Conservation (phyloP, 1,140 invertebrate species). For the Cephus cinctus region DNA sequence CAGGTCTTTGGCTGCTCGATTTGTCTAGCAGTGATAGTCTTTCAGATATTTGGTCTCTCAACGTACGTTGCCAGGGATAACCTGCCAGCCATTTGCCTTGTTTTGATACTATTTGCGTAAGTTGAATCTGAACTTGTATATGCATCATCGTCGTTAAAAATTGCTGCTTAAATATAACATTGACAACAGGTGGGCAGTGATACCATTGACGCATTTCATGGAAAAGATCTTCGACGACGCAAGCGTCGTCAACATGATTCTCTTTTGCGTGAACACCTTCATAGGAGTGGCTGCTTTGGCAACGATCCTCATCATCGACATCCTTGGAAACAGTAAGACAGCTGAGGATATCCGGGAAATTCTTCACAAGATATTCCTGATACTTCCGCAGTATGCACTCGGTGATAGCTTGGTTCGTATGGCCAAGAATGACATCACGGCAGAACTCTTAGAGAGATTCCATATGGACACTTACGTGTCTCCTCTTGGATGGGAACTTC, state of each 20-base stretch:
- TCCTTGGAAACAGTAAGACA: constrained; percentile 61
- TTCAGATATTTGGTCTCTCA: constrained; percentile 63
- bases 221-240: constrained; percentile 65
- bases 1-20: constrained; percentile 58
- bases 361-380: constrained; percentile 61
- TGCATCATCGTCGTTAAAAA: not conserved
- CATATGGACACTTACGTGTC: constrained; percentile 67
- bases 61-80: constrained; percentile 65
- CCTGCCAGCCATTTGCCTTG: constrained; percentile 59
- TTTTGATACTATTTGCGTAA: constrained; percentile 64
- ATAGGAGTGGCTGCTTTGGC: constrained; percentile 61
- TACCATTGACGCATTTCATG: constrained; percentile 57
- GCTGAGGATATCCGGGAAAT: constrained; percentile 59
- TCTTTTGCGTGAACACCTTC: constrained; percentile 66
- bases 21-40: constrained; percentile 57
- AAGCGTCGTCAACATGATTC: constrained; percentile 65
- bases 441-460: constrained; percentile 59
- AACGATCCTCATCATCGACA: constrained; percentile 63
- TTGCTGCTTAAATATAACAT: not conserved
- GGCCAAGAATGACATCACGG: constrained; percentile 65
- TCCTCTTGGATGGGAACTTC: constrained; percentile 58
- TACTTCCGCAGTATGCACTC: constrained; percentile 65
- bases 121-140: constrained; percentile 13
- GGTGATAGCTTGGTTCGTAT: constrained; percentile 65
- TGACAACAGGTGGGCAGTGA: constrained; percentile 52